These are phyloP conservation scores for Podarcis lilfordi DNA, from an alignment of 2,797 vertebrate species.

Conservation along the genomic window DNA sequence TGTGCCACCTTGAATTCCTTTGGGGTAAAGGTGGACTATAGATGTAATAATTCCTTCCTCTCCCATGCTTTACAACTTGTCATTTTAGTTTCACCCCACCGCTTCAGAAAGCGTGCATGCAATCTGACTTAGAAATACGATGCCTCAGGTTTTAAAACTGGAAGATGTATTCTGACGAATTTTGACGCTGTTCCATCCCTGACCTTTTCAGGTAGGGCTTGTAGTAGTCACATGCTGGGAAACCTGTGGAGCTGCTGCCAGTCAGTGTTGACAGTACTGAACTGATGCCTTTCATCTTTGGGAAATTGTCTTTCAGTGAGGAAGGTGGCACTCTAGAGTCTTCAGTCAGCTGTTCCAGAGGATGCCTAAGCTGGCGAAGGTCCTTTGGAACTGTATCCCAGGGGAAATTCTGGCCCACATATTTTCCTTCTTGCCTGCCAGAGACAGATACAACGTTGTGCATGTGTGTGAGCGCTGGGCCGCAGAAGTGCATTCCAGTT, in stretches of 20 bases:
- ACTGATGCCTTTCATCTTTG: neutral
- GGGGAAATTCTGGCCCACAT: constrained; percentile 77
- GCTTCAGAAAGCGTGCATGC: too few relatives aligned
- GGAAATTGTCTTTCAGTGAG: neutral
- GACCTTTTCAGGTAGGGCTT: too few relatives aligned
- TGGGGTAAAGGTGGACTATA: neutral
- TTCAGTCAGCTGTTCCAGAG: neutral
- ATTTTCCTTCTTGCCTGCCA: constrained; percentile 74
- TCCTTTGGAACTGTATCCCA: constrained; percentile 71
- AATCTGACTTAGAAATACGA: too few relatives aligned
- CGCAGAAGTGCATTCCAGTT: constrained; percentile 64
- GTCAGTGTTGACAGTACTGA: too few relatives aligned
- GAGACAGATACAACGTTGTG: constrained; percentile 66
- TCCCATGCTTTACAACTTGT: too few relatives aligned
- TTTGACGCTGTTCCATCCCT: too few relatives aligned
- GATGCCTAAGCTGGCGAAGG: constrained; percentile 29
- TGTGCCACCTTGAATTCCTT: neutral
- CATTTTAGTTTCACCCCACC: too few relatives aligned
- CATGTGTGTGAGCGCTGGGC: constrained; percentile 77
- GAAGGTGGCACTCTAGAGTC: neutral
- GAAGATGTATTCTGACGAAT: too few relatives aligned
- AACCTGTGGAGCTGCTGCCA: too few relatives aligned
- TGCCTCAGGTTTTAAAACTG: too few relatives aligned
- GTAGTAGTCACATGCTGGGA: too few relatives aligned
- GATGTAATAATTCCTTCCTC: neutral